Percentiles rank a stretch among this genome's conserved stretches.
phyloP scores from a whole-genome alignment of 2,888 invertebrate genomes.

The Nomada lathburiana region DNA sequence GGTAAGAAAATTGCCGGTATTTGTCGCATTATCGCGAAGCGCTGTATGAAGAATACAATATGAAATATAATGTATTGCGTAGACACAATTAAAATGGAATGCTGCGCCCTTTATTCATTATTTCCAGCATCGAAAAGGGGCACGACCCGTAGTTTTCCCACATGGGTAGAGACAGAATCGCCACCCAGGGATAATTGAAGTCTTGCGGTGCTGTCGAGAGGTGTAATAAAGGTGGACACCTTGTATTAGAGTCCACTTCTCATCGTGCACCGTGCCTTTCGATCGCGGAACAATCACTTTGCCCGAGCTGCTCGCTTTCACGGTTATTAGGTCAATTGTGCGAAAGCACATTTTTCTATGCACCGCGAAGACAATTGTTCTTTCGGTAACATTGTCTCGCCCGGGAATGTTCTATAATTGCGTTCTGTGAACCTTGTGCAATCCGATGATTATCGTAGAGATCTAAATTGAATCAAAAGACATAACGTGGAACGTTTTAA shows the following conservation, averaged over 20 bases:
- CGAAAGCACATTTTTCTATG: constrained; percentile 64
- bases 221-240: constrained; percentile 68
- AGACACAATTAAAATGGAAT: too few species aligned
- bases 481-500: not conserved
- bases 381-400: not conserved
- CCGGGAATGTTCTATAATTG: not conserved
- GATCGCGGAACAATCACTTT: constrained; percentile 49
- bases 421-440: not conserved
- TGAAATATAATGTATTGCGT: too few species aligned
- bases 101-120: too few species aligned
- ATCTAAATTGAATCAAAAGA: too few species aligned
- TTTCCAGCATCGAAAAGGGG: constrained; percentile 5
- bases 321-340: constrained; percentile 69
- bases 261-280: constrained; percentile 53
- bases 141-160: constrained; percentile 53
- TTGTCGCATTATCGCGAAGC: too few species aligned
- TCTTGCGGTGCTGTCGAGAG: constrained; percentile 54
- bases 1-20: too few species aligned
- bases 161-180: constrained; percentile 24
- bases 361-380: constrained; percentile 25
- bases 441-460: not conserved
- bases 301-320: constrained; percentile 61
- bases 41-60: too few species aligned
- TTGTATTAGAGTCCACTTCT: constrained; percentile 63
- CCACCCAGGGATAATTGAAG: constrained; percentile 65